Conservation (phyloP, 2,113 vertebrate species). For the Rhinolophus ferrumequinum region DNA sequence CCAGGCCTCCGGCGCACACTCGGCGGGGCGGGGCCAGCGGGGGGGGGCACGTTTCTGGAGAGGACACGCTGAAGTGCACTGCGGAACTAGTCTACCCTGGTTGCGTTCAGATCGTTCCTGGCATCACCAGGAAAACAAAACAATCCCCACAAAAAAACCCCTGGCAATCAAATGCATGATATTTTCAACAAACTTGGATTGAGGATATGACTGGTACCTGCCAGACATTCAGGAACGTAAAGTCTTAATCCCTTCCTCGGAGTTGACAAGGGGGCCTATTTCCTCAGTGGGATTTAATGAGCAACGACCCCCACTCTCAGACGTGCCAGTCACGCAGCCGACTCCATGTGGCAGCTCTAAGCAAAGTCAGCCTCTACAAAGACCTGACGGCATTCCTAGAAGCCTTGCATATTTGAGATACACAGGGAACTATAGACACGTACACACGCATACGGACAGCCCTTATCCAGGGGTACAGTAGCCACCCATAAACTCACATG, state of each 20-base stretch:
- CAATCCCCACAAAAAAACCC: background rate
- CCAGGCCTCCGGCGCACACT: background rate
- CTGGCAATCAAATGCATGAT: background rate
- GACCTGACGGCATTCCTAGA: fast-evolving
- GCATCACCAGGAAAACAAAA: background rate
- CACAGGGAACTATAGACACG: fast-evolving
- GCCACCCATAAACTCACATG: fast-evolving
- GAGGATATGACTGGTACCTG: background rate
- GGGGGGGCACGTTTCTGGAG: background rate
- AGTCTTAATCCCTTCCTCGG: background rate
- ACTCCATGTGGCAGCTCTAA: background rate
- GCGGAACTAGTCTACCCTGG: slow-evolving; percentile 26
- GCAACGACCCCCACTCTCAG: background rate
- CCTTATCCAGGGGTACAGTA: fast-evolving
- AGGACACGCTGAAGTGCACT: background rate
- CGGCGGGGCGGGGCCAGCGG: background rate
- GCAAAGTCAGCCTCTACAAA: background rate
- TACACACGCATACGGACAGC: fast-evolving
- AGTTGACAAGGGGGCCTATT: background rate
- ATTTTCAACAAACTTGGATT: background rate
- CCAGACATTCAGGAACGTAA: background rate
- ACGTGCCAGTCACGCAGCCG: fast-evolving
- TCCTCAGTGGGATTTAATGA: background rate
- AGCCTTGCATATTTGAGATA: fast-evolving
- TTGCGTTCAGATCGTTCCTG: background rate